Base-by-base conservation (phyloP, 1,140 invertebrate genomes). In the Papilio xuthus region DNA sequence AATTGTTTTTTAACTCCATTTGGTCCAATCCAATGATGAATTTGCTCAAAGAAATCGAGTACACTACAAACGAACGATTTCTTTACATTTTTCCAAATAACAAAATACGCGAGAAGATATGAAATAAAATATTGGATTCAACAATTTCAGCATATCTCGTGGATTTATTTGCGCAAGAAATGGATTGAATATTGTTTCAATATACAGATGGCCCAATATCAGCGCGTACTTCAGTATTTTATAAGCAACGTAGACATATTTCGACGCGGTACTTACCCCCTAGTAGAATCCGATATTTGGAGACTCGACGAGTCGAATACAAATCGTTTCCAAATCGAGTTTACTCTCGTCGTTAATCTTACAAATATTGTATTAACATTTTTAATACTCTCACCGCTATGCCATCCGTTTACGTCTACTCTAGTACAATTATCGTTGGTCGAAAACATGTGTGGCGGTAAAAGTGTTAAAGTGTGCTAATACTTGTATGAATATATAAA, bases 141-240 rank as follows among this genome's bases (percentile, higher is more conserved):
- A 67, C 60, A 67, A 28, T 67, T 67, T 67, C 60, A 67, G 60
- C 26, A 26, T 67, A 67, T 67, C 26, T 67, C 60, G 60, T 53
- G 60, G 26, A 67, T 67, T 67, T 67, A 67, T 67, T 67, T 67
- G 60, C 60, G 23, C 13, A 67, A 67, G 26, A 32, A 67, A 67
- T 67, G 60, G 60, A 67, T 67, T 67, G 60, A 67, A 67, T 67
- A 67, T 67, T 67, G 60, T 67, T 67, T 67, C 60, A 67, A 67
- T 67, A 67, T 67, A 67, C 60, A 67, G 60, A 67, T 67, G 60
- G 60, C 8, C 26, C 60, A 67, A 67, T 67, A 67, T 67, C 60
- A 67, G 18, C 60, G 60, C 12, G 60, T 67, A 67, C 60, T 67
- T 67, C 23, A 28, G 60, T 28, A 67, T 67, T 67, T 67, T 67